Percentiles rank a stretch among this genome's conserved stretches.
phyloP scores from a whole-genome alignment of 1,140 invertebrate species.

The Papilio machaon region DNA sequence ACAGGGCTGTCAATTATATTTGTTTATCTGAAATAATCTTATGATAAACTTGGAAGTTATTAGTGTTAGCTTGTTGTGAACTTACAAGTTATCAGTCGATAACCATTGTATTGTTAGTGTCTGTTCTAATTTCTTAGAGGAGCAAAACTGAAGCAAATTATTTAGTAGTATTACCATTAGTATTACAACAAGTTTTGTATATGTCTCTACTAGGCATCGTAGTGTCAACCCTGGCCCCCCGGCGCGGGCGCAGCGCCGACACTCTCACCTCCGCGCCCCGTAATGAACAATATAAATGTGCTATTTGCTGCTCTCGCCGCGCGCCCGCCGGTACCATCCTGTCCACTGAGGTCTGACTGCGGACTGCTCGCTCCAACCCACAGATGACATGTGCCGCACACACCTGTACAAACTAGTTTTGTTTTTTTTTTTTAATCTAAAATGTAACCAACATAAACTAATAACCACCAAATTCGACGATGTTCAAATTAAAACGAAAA shows the following conservation, averaged over 20 bases:
- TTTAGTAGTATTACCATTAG: neutral
- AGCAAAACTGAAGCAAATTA: neutral
- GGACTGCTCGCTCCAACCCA: neutral
- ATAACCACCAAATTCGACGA: neutral
- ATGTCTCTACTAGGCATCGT: neutral
- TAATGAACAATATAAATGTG: slow-evolving; percentile 80
- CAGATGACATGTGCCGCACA: slow-evolving; percentile 2
- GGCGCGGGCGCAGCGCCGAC: slow-evolving; percentile 70
- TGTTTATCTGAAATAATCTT: slow-evolving; percentile 18
- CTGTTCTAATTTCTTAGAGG: too few relatives aligned
- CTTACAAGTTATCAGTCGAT: too few relatives aligned
- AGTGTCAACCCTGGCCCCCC: slow-evolving; percentile 65
- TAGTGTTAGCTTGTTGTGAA: too few relatives aligned
- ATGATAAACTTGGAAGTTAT: too few relatives aligned
- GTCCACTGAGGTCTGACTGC: neutral
- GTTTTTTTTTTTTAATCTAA: neutral
- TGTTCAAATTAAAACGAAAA: neutral
- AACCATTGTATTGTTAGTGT: too few relatives aligned
- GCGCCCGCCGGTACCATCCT: slow-evolving; percentile 23
- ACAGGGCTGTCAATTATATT: slow-evolving; percentile 54
- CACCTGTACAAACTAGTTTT: neutral
- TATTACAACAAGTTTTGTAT: neutral
- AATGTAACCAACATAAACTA: neutral
- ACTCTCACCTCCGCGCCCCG: slow-evolving; percentile 74
- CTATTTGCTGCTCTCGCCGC: slow-evolving; percentile 60